These are phyloP conservation scores for Hippopotamus amphibius DNA, from an alignment of 2,113 vertebrate genomes.

Conservation along the genomic window DNA sequence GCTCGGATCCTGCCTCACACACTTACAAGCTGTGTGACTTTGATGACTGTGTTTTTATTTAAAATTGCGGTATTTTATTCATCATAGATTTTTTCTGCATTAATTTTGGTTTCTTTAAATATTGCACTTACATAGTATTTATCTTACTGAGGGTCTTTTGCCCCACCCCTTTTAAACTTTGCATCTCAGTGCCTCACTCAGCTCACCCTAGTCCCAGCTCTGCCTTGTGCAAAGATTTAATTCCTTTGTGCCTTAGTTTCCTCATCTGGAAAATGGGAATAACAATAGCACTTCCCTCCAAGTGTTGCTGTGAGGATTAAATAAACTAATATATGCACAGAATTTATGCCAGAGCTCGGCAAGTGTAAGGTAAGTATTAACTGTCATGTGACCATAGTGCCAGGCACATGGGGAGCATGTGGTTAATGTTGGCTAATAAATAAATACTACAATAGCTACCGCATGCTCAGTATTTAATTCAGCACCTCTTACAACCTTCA, in stretches of 20 bases:
- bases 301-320: background rate
- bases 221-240: background rate
- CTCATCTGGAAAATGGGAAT: background rate
- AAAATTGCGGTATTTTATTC: background rate
- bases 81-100: background rate
- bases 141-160: background rate
- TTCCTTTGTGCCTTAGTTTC: background rate
- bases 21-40: background rate
- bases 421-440: background rate
- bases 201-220: background rate
- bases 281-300: background rate
- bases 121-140: background rate
- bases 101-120: background rate
- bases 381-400: no score
- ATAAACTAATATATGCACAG: background rate
- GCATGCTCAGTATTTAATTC: background rate
- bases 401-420: rapidly evolving
- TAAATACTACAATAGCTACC: background rate
- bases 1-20: background rate
- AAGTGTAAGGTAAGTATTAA: background rate
- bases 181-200: background rate
- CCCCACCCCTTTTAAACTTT: background rate
- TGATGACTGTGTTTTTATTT: background rate
- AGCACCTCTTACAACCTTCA: background rate
- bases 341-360: background rate